Conservation (phyloP, 2,888 invertebrate genomes). For the Portevinia maculata region DNA sequence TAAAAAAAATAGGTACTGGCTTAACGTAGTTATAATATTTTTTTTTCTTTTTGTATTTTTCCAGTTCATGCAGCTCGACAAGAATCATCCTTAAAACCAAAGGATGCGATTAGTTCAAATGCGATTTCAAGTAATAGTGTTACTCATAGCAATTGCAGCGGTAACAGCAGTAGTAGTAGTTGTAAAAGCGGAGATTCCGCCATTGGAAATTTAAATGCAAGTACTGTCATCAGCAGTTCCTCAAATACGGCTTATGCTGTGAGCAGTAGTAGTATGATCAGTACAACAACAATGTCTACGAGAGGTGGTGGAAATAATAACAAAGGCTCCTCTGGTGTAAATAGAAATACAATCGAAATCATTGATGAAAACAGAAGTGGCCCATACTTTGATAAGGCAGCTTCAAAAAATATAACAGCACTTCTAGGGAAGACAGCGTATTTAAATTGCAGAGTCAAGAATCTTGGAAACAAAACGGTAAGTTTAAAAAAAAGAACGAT, state of each 20-base stretch:
- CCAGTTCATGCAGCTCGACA: slow-evolving; percentile 81
- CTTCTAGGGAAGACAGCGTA: slow-evolving; percentile 95
- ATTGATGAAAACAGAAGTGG: slow-evolving; percentile 85
- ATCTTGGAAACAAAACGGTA: slow-evolving; percentile 95
- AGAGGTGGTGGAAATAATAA: slow-evolving; percentile 64
- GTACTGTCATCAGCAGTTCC: slow-evolving; percentile 31
- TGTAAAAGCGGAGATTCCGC: slow-evolving; percentile 74
- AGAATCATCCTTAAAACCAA: slow-evolving; percentile 80
- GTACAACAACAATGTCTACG: slow-evolving; percentile 75
- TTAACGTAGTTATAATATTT: background rate
- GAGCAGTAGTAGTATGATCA: slow-evolving; percentile 64
- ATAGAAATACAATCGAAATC: slow-evolving; percentile 80
- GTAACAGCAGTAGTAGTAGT: slow-evolving; percentile 41
- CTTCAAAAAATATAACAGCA: slow-evolving; percentile 91
- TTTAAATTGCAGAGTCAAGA: slow-evolving; percentile 94
- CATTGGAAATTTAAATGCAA: slow-evolving; percentile 30
- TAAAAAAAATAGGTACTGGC: background rate
- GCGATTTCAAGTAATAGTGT: slow-evolving; percentile 76
- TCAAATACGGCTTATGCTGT: slow-evolving; percentile 59
- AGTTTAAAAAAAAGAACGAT: slow-evolving; percentile 81
- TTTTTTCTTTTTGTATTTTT: slow-evolving; percentile 22
- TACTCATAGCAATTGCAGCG: slow-evolving; percentile 23
- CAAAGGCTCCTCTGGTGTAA: slow-evolving; percentile 75
- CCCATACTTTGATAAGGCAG: slow-evolving; percentile 90
- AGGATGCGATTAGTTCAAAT: slow-evolving; percentile 78